phyloP scores from a whole-genome alignment of 1,140 invertebrate genomes.

The Drosophila sucinea region DNA sequence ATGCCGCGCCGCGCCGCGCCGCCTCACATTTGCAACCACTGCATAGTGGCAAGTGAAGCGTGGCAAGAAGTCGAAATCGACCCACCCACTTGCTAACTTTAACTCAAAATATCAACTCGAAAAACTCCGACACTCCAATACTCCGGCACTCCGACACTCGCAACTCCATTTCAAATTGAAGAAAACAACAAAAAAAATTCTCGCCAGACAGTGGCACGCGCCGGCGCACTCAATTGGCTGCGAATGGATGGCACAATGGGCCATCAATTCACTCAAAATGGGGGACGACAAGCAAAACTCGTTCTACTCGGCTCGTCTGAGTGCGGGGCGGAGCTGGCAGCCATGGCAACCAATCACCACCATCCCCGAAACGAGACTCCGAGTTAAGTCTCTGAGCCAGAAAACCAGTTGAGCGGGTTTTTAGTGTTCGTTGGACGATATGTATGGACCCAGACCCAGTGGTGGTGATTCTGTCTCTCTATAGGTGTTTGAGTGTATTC shows the following conservation, averaged over 20 bases:
- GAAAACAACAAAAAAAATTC: not conserved
- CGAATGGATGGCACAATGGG: not conserved
- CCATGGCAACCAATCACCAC: constrained; percentile 72
- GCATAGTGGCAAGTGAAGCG: constrained; percentile 15
- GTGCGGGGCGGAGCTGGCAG: constrained; percentile 29
- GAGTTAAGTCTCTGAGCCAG: constrained; percentile 43
- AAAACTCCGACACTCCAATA: constrained; percentile 10
- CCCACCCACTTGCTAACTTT: constrained; percentile 9
- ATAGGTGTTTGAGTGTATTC: not conserved
- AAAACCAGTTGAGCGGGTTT: constrained; percentile 80
- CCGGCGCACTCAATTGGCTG: constrained; percentile 75
- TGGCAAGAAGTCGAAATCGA: constrained; percentile 15
- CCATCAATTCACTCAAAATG: constrained; percentile 66
- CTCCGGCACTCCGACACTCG: constrained; percentile 19
- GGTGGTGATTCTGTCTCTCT: constrained; percentile 8
- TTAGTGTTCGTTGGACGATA: constrained; percentile 7
- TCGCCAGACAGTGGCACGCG: constrained; percentile 60
- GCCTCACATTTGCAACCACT: constrained; percentile 1
- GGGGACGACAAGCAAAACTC: constrained; percentile 59
- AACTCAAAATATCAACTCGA: constrained; percentile 5
- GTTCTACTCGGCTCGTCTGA: constrained; percentile 60
- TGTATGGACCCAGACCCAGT: not conserved
- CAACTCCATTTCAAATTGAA: constrained; percentile 17
- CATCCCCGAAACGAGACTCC: constrained; percentile 43
- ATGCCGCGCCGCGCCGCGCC: not conserved